A percentile compares a stretch with the other conserved stretches of the same genome.
Conservation (phyloP, 2,888 invertebrate genomes). For the Agonopterix alstromeriana region DNA sequence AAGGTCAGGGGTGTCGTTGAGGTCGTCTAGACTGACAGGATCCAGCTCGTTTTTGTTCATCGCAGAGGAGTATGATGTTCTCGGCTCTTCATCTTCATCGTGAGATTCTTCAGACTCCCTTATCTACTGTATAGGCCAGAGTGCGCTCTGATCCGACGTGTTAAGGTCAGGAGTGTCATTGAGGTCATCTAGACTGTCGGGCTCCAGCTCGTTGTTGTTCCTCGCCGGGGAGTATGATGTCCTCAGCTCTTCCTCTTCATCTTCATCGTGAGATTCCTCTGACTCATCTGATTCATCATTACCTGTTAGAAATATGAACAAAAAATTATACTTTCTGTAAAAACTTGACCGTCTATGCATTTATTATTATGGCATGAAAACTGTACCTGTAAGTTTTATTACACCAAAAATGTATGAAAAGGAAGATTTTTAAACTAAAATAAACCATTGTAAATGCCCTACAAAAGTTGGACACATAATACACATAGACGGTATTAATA, state of each 20-base stretch:
- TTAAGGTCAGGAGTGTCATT: constrained; percentile 53
- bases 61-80: constrained; percentile 55
- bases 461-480: too few relatives aligned
- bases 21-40: constrained; percentile 55
- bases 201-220: constrained; percentile 61
- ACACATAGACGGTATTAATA: too few relatives aligned
- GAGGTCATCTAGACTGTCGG: constrained; percentile 55
- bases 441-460: too few relatives aligned
- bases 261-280: constrained; percentile 76
- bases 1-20: constrained; percentile 50
- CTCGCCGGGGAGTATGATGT: constrained; percentile 57
- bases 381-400: too few relatives aligned
- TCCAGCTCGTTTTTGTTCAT: constrained; percentile 62
- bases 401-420: too few relatives aligned
- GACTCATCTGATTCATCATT: constrained; percentile 77
- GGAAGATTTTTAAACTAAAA: too few relatives aligned
- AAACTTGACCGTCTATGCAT: too few relatives aligned
- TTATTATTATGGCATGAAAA: too few relatives aligned
- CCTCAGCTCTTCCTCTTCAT: constrained; percentile 73
- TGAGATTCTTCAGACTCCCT: constrained; percentile 74
- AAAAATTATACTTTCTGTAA: too few relatives aligned
- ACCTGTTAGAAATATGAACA: constrained; percentile 30
- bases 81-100: constrained; percentile 75
- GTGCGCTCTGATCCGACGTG: constrained; percentile 48
- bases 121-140: constrained; percentile 41